Evolutionary conservation across 1,140 invertebrate genomes (phyloP), one percentile per base, ranked within the genome.

Genomic region (Tigriopus japonicus): DNA sequence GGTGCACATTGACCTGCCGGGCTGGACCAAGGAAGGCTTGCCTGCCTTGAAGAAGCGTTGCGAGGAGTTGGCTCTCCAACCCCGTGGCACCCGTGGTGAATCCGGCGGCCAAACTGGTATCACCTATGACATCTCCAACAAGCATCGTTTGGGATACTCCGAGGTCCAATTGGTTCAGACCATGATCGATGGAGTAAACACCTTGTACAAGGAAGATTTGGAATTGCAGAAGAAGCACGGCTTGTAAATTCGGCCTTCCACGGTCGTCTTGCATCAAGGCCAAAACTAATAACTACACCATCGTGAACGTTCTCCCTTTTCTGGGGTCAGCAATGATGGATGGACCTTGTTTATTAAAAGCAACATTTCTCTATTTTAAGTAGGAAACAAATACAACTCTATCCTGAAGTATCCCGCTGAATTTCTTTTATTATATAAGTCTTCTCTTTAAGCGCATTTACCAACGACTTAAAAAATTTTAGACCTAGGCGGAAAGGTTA

Each of bases 41-140:
- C 21, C 23, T 13, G 17, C n/a, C 6, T 40, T 61, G 14, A 61
- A 61, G 59, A 40, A 19, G 24, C 52, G 59, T 21, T 61, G 62
- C 21, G 62, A 62, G 40, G 55, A 61, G n/a, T 43, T 62, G n/a
- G 40, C 60, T 28, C 41, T 62, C 24, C 62, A 62, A 23, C 62
- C 62, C 15, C 21, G 62, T 15, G 62, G 62, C 19, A 62, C 62
- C 62, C 55, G 62, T 5, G 62, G 62, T 14, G 62, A 62, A 43
- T 62, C 62, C 60, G 62, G 62, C 24, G 62, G 62, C 40, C 62
- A 62, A 28, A 62, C 62, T 60, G 62, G 62, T 62, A 51, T 24
- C 40, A 62, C 62, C 19, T 62, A 62, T 43, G 62, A 62, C 45
- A 62, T 62, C 55, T 62, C 62, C 58, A 62, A 62, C 56, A 62